Evolutionary conservation across 2,888 invertebrate genomes (phyloP), one percentile per base, ranked within the genome.

Genomic region (Lithophane ornitopus): DNA sequence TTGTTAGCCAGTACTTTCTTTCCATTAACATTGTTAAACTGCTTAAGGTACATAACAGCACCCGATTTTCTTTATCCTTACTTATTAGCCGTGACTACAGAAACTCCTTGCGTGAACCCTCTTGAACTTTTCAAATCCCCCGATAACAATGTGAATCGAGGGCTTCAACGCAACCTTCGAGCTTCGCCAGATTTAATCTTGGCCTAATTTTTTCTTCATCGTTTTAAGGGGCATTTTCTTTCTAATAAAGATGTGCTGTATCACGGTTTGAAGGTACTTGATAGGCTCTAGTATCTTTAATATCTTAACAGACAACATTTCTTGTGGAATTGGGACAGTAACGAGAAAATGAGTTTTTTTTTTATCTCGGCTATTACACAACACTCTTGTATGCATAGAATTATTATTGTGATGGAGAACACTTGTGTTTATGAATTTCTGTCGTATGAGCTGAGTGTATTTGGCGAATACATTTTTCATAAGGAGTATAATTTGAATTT

Each of bases 291-390:
- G 73, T 89, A 79, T 89, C 90, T 91, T 91, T 90, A 91, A 92
- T 91, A 93, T 90, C 89, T 89, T 90, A 90, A 91, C 90, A 91
- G 89, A 89, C 87, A 87, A 87, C 86, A 89, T 90, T 85, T 92
- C 75, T 87, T 81, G 82, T 74, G 71, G 83, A 88, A 89, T 91
- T 89, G 90, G 87, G 84, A 84, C 85, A 88, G 87, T 89, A 89
- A 89, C 85, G 74, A 86, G 81, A 85, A 88, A 88, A 88, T 88
- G 73, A 85, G 89, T 87, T 88, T 88, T 87, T 67, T 87, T 80
- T 85, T 80, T 72, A 34, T 34, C 75, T 76, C 63, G 12, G 58
- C 58, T 75, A 74, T 78, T 78, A 67, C 52, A 70, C 58, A 76
- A 77, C 39, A 75, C 54, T 75, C 78, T 84, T 82, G 69, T 65